A percentile compares a stretch with the other conserved stretches of the same genome.
Conservation (phyloP, 1,140 invertebrate genomes). For the Campoletis sonorensis region DNA sequence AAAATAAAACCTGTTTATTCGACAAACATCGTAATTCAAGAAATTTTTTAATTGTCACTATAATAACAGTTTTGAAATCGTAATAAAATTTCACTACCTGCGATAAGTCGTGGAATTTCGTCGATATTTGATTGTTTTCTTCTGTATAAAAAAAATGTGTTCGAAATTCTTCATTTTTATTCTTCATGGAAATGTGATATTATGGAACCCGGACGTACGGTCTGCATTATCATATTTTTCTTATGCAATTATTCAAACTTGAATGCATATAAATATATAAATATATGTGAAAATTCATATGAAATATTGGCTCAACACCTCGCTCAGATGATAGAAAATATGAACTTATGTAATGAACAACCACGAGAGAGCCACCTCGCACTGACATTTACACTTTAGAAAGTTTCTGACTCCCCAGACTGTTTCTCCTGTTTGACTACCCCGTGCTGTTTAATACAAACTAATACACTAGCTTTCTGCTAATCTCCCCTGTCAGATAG, state of each 20-base stretch:
- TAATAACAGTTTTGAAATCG: no score
- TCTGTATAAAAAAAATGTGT: neutral
- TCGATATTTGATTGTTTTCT: neutral
- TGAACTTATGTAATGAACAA: conserved; percentile 64
- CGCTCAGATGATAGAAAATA: conserved; percentile 46
- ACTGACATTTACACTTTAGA: conserved; percentile 75
- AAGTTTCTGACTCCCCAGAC: conserved; percentile 60
- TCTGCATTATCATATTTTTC: conserved; percentile 1
- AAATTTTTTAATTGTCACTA: no score
- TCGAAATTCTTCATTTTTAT: neutral
- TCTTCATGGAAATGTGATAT: neutral
- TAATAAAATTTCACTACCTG: no score
- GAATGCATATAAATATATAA: neutral
- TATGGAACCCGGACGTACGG: conserved; percentile 11
- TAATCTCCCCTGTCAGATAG: neutral
- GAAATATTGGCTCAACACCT: conserved; percentile 1
- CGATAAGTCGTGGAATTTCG: neutral
- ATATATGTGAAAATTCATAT: conserved; percentile 35
- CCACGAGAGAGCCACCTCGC: conserved; percentile 58
- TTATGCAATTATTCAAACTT: conserved; percentile 41
- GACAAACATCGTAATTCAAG: no score
- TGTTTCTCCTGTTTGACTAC: conserved; percentile 49
- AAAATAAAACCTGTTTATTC: no score
- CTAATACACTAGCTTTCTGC: neutral
- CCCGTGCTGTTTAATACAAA: conserved; percentile 20